Base-by-base conservation (phyloP, 2,888 invertebrate species). In the Eristalis pertinax region DNA sequence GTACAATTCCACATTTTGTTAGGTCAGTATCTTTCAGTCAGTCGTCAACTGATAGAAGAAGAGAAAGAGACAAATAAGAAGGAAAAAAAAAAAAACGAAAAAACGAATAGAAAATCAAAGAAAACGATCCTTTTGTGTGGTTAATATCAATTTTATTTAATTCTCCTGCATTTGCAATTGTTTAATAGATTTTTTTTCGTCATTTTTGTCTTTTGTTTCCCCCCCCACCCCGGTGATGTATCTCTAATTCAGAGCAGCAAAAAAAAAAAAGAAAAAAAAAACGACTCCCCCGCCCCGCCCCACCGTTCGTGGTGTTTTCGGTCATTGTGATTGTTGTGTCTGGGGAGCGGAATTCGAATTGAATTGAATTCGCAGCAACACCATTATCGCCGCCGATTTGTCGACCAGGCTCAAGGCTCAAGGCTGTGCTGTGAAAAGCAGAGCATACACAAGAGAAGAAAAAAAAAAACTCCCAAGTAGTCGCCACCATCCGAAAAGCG, bases 1-100 rank as follows among this genome's bases (percentile, higher is more conserved):
- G 15, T 78, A 78, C 78, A 63, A 41, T 50, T 58, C n/a, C 2
- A 2, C 1, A 10, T 10, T 70, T 70, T 70, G 78, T 78, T 64
- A 70, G 78, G 70, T 78, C 78, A 78, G 64, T 78, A 65, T 70
- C 70, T 70, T 64, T 64, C 78, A 78, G 58, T 78, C 70, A 77
- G 77, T 77, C 69, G 50, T 68, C 15, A 58, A 76, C 41, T 58
- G 56, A 60, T 38, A 8, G 38, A 38, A 68, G 13, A 24, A 32
- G 62, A 60, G 26, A 60, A 60, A 60, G 26, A 29, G 26, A 60
- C 24, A 60, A 29, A 26, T 26, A 60, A 50, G 24, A 41, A 8
- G 1, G 11, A 19, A 67, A 35, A 2, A 15, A 26, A 65, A 43
- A 41, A 68, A 41, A n/a, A 58, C 7, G 35, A 35, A 35, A 4